Base-by-base conservation (phyloP, 2,888 invertebrate genomes). In the Mesochorus sp. region DNA sequence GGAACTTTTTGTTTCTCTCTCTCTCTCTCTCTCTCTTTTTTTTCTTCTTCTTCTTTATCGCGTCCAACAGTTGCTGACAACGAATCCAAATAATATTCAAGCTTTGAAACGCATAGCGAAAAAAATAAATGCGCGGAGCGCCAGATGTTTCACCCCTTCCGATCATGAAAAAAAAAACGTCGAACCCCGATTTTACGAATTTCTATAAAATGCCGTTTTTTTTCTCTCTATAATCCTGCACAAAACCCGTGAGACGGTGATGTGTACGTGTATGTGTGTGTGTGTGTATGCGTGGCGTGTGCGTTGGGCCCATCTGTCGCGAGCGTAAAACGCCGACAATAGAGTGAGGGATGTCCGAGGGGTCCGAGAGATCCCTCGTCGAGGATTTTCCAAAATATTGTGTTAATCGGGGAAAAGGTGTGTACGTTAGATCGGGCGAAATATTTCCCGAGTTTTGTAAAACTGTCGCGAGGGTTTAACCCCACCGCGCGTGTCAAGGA, bases 321-420 rank as follows among this genome's bases (percentile, higher is more conserved):
- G 49, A 34, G 53, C 28, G 17, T 49, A 28, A 3, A 51, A 44
- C 44, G 55, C 42, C 72, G 51, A 81, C 81, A 82, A 72, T 81
- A 68, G 68, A 62, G 53, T 6, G 34, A 47, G 71, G 37, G 42
- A 57, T 51, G 31, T 74, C 59, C 66, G 74, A 76, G 74, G 82
- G 84, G 80, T 76, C 74, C 61, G 70, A 66, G 67, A 62, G 28
- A 70, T 67, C 73, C 83, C 83, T 85, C 86, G 89, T 90, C 88
- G 89, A 90, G 87, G 90, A 89, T 90, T 91, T 70, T 91, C 91
- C 91, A 91, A 91, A 91, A 91, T 91, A 91, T 91, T 91, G 91
- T 91, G 91, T 90, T 91, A 91, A 91, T 90, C 90, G 87, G 82
- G 81, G 80, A 76, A 79, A 79, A 79, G 79, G 76, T 53, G 80